These are phyloP conservation scores for Montipora cactus DNA, from an alignment of 64 coral and sea anemone genomes.

Conservation along the genomic window DNA sequence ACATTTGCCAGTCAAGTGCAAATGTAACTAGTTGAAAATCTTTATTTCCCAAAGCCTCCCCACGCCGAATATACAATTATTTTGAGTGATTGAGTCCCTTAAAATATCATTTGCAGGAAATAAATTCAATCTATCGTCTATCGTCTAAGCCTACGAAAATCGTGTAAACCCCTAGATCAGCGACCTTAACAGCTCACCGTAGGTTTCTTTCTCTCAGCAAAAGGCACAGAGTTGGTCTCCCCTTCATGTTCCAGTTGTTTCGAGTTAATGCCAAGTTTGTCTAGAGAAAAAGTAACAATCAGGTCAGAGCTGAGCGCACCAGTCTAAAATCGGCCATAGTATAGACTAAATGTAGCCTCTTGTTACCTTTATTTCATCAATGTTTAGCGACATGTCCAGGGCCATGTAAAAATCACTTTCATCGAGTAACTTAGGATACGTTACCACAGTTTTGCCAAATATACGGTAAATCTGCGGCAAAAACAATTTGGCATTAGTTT, in stretches of 20 bases:
- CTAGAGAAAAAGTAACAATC: conserved; percentile 21
- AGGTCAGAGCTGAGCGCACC: too few species aligned
- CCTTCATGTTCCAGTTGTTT: conserved; percentile 97
- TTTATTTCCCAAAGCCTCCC: too few species aligned
- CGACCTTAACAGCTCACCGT: conserved; percentile 45
- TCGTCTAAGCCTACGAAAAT: too few species aligned
- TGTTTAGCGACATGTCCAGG: conserved; percentile 92
- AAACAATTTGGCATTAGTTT: not conserved
- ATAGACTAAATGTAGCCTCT: too few species aligned
- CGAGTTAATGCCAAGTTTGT: conserved; percentile 87
- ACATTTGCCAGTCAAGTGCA: too few species aligned
- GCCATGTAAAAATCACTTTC: conserved; percentile 95
- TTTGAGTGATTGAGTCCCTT: too few species aligned
- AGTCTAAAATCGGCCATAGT: too few species aligned
- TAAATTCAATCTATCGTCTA: too few species aligned
- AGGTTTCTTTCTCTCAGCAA: conserved; percentile 87
- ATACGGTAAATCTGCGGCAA: conserved; percentile 85
- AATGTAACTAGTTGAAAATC: too few species aligned
- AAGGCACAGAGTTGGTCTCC: conserved; percentile 92
- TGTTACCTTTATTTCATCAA: conserved; percentile 96
- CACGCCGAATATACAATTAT: too few species aligned
- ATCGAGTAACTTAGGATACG: conserved; percentile 91
- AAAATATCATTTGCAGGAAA: too few species aligned
- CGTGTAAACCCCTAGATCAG: too few species aligned
- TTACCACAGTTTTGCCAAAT: conserved; percentile 81